Evolutionary conservation across 2,888 invertebrate species (phyloP).

Genomic region (Litoditis marina): DNA sequence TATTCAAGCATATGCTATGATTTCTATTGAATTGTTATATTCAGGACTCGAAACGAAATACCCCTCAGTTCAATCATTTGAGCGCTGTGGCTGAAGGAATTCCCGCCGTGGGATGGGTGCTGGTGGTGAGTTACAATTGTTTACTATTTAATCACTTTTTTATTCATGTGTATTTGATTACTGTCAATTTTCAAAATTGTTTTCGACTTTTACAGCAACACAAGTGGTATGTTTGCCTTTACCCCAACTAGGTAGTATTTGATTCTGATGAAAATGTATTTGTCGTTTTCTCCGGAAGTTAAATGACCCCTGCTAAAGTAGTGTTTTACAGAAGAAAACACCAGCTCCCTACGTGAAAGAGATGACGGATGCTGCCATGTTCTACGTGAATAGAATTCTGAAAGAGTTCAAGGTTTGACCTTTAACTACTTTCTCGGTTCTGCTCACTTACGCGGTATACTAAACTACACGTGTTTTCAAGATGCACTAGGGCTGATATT

Average conservation of each 20-base stretch:
- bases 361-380: conserved; percentile 95
- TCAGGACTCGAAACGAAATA: conserved; percentile 83
- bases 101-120: conserved; percentile 93
- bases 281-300: no score
- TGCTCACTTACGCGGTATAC: no score
- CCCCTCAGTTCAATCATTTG: conserved; percentile 85
- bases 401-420: conserved; percentile 99
- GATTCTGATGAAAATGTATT: no score
- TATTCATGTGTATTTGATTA: no score
- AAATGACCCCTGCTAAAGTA: neutral
- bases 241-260: no score
- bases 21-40: conserved; percentile 65
- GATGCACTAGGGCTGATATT: neutral
- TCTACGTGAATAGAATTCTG: conserved; percentile 93
- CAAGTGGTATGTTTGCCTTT: no score
- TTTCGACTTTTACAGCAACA: no score
- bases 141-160: no score
- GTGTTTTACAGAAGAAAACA: conserved; percentile 72
- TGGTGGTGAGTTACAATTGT: conserved; percentile 73
- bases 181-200: no score
- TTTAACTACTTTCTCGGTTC: no score
- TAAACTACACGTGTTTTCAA: no score
- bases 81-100: conserved; percentile 91
- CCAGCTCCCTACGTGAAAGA: conserved; percentile 96
- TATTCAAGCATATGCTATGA: no score